phyloP scores from a whole-genome alignment of 1,140 invertebrate species.

The Camponotus vicinus region DNA sequence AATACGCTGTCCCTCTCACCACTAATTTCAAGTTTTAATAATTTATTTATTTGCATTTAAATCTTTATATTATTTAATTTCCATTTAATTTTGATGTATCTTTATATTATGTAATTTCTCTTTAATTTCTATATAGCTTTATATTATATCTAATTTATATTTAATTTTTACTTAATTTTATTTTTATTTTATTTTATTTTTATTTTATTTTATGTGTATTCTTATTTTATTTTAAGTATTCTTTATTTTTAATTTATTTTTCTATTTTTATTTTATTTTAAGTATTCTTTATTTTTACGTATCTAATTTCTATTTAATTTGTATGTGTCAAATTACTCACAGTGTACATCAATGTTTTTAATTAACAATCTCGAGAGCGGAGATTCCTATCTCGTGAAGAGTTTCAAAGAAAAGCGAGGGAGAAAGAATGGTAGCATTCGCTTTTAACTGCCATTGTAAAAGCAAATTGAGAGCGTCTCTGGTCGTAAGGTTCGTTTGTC shows the following conservation, averaged over 20 bases:
- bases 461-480: slow-evolving; percentile 38
- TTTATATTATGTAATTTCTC: background rate
- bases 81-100: background rate
- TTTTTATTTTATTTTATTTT: no score
- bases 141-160: background rate
- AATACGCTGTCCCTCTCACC: background rate
- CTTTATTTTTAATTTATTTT: no score
- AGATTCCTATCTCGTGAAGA: background rate
- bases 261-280: no score
- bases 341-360: background rate
- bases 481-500: slow-evolving; percentile 53
- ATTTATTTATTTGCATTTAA: slow-evolving; percentile 7
- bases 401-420: slow-evolving; percentile 13
- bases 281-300: no score
- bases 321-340: background rate
- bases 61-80: background rate
- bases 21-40: background rate
- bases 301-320: background rate
- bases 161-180: background rate
- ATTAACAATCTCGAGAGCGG: background rate
- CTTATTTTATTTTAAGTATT: no score
- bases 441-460: slow-evolving; percentile 42
- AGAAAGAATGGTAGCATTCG: background rate
- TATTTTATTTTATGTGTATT: no score
- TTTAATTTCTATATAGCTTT: background rate